A percentile compares a stretch with the other conserved stretches of the same genome.
Conservation (phyloP, 2,888 invertebrate species). For the Trissolcus japonicus region DNA sequence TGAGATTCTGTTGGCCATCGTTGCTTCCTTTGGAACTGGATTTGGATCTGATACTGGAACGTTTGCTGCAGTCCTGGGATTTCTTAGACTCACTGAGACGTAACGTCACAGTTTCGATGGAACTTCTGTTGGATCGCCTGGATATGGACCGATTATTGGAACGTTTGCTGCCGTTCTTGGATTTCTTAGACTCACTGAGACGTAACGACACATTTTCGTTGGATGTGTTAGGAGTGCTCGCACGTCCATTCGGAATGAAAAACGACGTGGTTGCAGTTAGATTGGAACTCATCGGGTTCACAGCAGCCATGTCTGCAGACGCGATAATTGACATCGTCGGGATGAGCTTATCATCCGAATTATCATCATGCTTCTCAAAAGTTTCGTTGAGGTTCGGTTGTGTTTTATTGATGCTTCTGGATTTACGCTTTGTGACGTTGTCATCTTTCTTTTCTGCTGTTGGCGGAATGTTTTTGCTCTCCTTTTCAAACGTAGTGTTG, state of each 20-base stretch:
- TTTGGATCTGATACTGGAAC: not conserved
- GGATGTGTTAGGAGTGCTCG: conserved; percentile 38
- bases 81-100: conserved; percentile 13
- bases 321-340: conserved; percentile 16
- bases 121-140: not conserved
- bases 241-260: conserved; percentile 6
- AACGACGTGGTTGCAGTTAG: conserved; percentile 10
- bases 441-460: not conserved
- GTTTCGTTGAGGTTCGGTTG: conserved; percentile 23
- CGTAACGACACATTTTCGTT: conserved; percentile 9
- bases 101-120: conserved; percentile 15
- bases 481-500: too few relatives aligned
- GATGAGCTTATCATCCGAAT: conserved; percentile 2
- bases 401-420: conserved; percentile 8
- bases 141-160: not conserved
- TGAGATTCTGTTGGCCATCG: not conserved
- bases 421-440: conserved; percentile 1
- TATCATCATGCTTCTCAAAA: conserved; percentile 23
- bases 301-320: not conserved
- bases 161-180: not conserved
- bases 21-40: not conserved
- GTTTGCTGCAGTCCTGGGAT: not conserved
- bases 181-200: conserved; percentile 13
- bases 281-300: not conserved
- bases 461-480: too few relatives aligned